Conservation (phyloP, 2,888 invertebrate species). For the Chrysolina haemoptera region DNA sequence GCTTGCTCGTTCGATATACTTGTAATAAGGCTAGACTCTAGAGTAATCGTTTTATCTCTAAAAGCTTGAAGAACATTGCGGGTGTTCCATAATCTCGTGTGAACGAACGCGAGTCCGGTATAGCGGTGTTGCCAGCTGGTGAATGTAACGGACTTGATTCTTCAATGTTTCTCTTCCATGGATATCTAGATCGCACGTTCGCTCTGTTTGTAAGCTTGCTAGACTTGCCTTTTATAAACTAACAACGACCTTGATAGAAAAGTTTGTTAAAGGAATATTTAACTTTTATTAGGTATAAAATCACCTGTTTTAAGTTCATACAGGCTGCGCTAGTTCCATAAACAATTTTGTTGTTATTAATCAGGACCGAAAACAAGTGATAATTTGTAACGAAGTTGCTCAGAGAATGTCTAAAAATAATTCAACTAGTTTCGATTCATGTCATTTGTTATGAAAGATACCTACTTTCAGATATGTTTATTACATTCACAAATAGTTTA, state of each 20-base stretch:
- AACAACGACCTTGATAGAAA: slow-evolving; percentile 59
- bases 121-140: slow-evolving; percentile 63
- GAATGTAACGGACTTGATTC: slow-evolving; percentile 65
- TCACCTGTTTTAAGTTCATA: slow-evolving; percentile 31
- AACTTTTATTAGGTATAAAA: slow-evolving; percentile 28
- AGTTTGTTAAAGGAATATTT: slow-evolving; percentile 33
- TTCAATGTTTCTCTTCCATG: slow-evolving; percentile 62
- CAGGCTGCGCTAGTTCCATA: slow-evolving; percentile 13
- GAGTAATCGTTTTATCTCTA: slow-evolving; percentile 34
- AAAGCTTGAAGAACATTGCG: slow-evolving; percentile 59
- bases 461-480: slow-evolving; percentile 1
- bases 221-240: slow-evolving; percentile 59
- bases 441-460: slow-evolving; percentile 35
- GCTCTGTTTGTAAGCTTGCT: slow-evolving; percentile 59
- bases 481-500: neutral
- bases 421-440: slow-evolving; percentile 37
- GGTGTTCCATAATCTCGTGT: slow-evolving; percentile 65
- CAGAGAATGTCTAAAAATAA: slow-evolving; percentile 42
- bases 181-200: slow-evolving; percentile 65
- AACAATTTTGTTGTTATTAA: slow-evolving; percentile 16
- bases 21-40: slow-evolving; percentile 45
- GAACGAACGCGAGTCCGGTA: slow-evolving; percentile 66
- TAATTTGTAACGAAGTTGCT: slow-evolving; percentile 21
- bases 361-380: slow-evolving; percentile 10
- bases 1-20: slow-evolving; percentile 29